Conservation (phyloP, 23 tunicate species). For the Clavelina lepadiformis region DNA sequence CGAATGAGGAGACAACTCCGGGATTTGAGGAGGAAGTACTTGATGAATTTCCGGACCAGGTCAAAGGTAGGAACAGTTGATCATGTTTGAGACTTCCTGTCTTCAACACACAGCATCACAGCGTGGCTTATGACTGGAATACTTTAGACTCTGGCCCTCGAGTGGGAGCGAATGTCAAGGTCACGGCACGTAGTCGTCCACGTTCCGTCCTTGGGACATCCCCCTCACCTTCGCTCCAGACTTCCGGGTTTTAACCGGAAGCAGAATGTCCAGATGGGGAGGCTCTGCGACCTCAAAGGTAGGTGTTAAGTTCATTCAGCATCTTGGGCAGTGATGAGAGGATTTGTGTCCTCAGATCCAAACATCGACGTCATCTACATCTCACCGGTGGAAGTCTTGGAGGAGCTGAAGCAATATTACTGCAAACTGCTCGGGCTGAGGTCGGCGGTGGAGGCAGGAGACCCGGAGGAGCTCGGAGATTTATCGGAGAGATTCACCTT, state of each 20-base stretch:
- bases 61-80: constrained; percentile 32
- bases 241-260: constrained; percentile 49
- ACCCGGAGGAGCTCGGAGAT: constrained; percentile 75
- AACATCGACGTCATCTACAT: constrained; percentile 89
- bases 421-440: constrained; percentile 62
- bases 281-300: constrained; percentile 83
- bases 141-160: constrained; percentile 56
- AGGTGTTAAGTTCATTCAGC: not conserved
- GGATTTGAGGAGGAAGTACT: constrained; percentile 40
- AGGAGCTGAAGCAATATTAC: constrained; percentile 76
- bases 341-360: constrained; percentile 33
- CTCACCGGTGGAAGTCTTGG: constrained; percentile 70
- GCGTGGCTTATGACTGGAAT: not conserved
- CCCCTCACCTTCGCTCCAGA: constrained; percentile 40
- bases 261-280: constrained; percentile 80
- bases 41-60: constrained; percentile 60
- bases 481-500: constrained; percentile 51
- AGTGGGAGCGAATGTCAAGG: constrained; percentile 49
- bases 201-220: constrained; percentile 86
- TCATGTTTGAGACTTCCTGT: not conserved
- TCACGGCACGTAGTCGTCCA: constrained; percentile 78
- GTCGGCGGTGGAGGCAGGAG: constrained; percentile 66
- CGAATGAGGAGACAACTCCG: constrained; percentile 59
- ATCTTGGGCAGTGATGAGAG: not conserved
- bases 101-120: not conserved